Conservation (phyloP, 2,888 invertebrate genomes). For the Aleiodes leptofemur region DNA sequence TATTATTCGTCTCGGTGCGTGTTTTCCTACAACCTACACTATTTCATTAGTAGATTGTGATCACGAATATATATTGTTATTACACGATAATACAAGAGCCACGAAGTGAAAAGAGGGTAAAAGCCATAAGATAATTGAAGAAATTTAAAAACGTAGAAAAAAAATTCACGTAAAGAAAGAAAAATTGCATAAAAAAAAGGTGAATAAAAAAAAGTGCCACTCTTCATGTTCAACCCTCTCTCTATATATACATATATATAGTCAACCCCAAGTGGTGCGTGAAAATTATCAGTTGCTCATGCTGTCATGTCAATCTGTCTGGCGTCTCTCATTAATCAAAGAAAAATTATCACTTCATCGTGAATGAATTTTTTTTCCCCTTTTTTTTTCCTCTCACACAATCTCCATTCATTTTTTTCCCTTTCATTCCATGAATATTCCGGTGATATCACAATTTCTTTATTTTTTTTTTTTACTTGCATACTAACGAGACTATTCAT, state of each 20-base stretch:
- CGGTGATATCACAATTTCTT: not conserved
- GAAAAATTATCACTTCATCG: constrained; percentile 16
- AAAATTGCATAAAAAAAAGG: no score
- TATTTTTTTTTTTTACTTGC: not conserved
- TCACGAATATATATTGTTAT: constrained; percentile 33
- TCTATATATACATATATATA: no score
- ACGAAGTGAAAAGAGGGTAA: not conserved
- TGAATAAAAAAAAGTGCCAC: not conserved
- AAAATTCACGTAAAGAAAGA: not conserved
- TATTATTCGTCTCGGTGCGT: constrained; percentile 18
- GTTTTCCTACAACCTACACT: constrained; percentile 8
- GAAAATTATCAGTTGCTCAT: constrained; percentile 13
- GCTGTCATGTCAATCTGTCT: constrained; percentile 13
- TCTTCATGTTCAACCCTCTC: not conserved
- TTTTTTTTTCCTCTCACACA: no score
- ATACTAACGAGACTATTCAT: constrained; percentile 22
- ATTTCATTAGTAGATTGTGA: constrained; percentile 29
- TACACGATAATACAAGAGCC: constrained; percentile 11
- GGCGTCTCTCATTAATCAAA: not conserved
- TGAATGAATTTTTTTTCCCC: not conserved
- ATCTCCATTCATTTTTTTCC: constrained; percentile 2
- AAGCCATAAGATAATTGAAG: constrained; percentile 3
- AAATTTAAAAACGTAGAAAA: constrained; percentile 1
- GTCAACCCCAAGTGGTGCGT: not conserved
- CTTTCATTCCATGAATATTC: constrained; percentile 10